Conservation (phyloP, 37 sponge, comb jelly and placozoan genomes). For the Eunapius fragilis region DNA sequence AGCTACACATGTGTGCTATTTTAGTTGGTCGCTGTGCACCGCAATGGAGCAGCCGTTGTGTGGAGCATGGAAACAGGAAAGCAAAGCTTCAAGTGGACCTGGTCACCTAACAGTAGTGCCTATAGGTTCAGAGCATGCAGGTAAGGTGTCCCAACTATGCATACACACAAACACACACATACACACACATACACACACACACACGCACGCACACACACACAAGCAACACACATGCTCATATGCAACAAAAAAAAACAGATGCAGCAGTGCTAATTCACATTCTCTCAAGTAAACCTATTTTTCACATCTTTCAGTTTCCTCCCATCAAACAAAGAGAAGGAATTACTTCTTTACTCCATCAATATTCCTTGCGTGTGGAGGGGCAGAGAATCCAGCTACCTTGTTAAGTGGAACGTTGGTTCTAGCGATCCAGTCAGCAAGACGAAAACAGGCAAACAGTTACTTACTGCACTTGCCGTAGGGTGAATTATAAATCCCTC, state of each 20-base stretch:
- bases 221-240: too few species aligned
- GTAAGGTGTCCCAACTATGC: background rate
- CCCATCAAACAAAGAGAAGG: conserved; percentile 3
- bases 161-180: background rate
- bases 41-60: conserved; percentile 16
- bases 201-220: too few species aligned
- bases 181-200: too few species aligned
- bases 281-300: background rate
- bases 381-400: conserved; percentile 2
- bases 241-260: too few species aligned
- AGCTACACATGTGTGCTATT: too few species aligned
- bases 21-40: conserved; percentile 7
- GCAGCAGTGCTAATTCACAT: too few species aligned
- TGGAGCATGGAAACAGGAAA: conserved; percentile 33
- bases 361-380: conserved; percentile 39
- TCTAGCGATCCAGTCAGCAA: background rate
- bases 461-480: conserved; percentile 38
- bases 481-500: conserved; percentile 26
- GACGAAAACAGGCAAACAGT: conserved; percentile 4
- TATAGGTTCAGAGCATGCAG: conserved; percentile 37
- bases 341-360: conserved; percentile 22
- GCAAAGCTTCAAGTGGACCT: conserved; percentile 7
- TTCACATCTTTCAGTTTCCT: conserved; percentile 19
- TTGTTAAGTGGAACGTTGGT: conserved; percentile 30
- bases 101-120: background rate